Evolutionary conservation across 2,113 vertebrate genomes (phyloP).

Genomic region (Phrynosoma blainvillii): DNA sequence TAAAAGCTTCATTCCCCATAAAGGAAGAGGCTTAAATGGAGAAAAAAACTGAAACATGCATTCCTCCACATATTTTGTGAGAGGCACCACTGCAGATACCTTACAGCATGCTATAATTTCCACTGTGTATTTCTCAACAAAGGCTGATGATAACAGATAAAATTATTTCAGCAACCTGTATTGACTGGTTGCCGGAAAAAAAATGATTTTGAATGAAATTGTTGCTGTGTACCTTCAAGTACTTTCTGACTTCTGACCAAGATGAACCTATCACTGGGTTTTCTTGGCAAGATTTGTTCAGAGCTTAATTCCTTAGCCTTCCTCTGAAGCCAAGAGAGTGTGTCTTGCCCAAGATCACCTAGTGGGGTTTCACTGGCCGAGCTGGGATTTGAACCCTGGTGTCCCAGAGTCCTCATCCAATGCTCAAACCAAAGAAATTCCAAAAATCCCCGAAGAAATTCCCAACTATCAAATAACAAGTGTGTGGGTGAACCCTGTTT

Average conservation of each 20-base stretch:
- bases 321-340: too few species aligned
- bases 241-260: too few species aligned
- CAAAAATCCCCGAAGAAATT: neutral
- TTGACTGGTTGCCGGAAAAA: neutral
- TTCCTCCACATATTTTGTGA: neutral
- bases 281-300: too few species aligned
- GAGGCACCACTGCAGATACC: neutral
- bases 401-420: too few species aligned
- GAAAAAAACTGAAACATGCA: neutral
- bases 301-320: too few species aligned
- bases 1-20: conserved; percentile 5
- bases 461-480: conserved; percentile 13
- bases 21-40: neutral
- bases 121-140: neutral
- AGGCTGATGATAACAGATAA: neutral
- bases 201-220: conserved; percentile 12
- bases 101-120: too few species aligned
- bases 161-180: neutral
- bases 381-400: too few species aligned
- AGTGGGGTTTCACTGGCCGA: too few species aligned
- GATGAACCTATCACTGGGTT: too few species aligned
- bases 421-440: neutral
- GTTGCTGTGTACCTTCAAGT: too few species aligned
- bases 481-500: conserved; percentile 34
- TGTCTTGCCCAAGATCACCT: too few species aligned